phyloP scores from a whole-genome alignment of 2,797 vertebrate genomes.

The Parauchenoglanis punctatus region DNA sequence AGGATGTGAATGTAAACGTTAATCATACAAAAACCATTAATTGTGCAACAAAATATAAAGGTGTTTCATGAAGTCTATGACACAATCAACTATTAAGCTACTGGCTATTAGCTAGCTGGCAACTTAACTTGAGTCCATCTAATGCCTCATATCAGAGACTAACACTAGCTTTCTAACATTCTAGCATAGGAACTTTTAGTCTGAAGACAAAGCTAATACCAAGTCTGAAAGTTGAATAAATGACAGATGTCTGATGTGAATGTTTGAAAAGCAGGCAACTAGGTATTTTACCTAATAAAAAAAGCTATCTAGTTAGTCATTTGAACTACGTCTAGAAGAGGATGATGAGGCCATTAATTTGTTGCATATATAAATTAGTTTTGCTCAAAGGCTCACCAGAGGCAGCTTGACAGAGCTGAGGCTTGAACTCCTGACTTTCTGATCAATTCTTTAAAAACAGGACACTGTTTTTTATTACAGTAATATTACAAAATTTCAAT shows the following conservation, averaged over 20 bases:
- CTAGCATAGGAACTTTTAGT: background rate
- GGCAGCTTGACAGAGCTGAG: background rate
- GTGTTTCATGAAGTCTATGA: background rate
- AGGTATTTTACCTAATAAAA: background rate
- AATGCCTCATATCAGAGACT: background rate
- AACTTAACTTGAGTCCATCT: background rate
- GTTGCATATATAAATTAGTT: background rate
- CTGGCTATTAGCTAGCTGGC: background rate
- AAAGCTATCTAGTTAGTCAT: background rate
- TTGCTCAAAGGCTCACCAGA: background rate
- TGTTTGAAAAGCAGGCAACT: background rate
- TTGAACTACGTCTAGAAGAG: background rate
- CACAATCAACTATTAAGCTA: background rate
- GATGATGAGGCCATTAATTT: background rate
- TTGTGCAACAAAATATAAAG: background rate
- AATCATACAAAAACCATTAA: background rate
- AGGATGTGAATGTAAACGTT: background rate
- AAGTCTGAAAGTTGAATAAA: background rate
- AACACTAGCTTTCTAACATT: background rate
- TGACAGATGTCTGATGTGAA: background rate
- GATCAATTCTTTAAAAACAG: background rate
- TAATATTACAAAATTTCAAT: background rate
- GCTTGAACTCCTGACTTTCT: background rate
- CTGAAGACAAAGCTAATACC: background rate
- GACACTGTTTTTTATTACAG: background rate